phyloP scores from a whole-genome alignment of 2,888 invertebrate genomes.

The Mesodorylaimus sp. region DNA sequence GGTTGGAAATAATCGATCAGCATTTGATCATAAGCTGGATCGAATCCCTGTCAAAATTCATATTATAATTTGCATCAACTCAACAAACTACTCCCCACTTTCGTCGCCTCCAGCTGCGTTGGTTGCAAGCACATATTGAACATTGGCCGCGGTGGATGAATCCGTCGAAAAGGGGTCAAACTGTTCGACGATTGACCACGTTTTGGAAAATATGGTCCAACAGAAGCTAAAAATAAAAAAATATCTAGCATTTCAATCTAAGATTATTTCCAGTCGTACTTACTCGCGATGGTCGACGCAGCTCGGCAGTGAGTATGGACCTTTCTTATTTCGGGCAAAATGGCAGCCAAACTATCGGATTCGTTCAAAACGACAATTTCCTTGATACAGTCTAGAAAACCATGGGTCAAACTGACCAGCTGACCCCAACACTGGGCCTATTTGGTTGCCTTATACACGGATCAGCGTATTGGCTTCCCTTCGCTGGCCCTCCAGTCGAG shows the following conservation, averaged over 20 bases:
- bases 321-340: constrained; percentile 44
- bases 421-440: no score
- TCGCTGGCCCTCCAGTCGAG: no score
- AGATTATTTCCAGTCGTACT: constrained; percentile 45
- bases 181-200: constrained; percentile 44
- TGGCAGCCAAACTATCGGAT: constrained; percentile 54
- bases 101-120: constrained; percentile 49
- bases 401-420: no score
- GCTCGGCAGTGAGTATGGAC: background rate
- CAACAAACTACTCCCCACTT: constrained; percentile 36
- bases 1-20: constrained; percentile 60
- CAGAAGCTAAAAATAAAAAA: no score
- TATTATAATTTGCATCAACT: constrained; percentile 8
- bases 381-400: constrained; percentile 47
- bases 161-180: constrained; percentile 39
- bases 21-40: constrained; percentile 55
- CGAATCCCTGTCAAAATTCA: constrained; percentile 43
- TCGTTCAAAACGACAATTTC: constrained; percentile 60
- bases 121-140: constrained; percentile 65
- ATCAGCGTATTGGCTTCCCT: no score
- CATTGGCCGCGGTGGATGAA: constrained; percentile 57
- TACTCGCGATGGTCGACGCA: background rate
- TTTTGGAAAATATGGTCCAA: constrained; percentile 58
- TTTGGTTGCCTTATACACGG: no score
- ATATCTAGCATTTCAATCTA: no score